Evolutionary conservation across 2,113 vertebrate species (phyloP).

Genomic region (Odobenus rosmarus): DNA sequence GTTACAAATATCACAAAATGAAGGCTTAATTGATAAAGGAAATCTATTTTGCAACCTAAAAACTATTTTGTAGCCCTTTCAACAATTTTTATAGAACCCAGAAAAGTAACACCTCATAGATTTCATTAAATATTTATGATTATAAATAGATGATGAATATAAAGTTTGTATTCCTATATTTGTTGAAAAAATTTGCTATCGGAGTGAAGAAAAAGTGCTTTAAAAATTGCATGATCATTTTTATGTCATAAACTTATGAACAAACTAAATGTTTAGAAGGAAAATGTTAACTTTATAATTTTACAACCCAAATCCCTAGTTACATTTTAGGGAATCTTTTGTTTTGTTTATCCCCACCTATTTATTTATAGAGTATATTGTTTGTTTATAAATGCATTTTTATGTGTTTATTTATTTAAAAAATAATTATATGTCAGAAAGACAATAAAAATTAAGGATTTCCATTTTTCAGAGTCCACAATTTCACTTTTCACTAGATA

Average conservation of each 20-base stretch:
- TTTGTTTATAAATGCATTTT: not conserved
- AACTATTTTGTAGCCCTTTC: not conserved
- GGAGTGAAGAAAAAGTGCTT: not conserved
- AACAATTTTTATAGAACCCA: not conserved
- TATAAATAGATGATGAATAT: not conserved
- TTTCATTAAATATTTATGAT: not conserved
- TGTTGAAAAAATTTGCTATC: not conserved
- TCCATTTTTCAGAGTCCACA: not conserved
- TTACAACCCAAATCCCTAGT: not conserved
- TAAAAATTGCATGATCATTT: not conserved
- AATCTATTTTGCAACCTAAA: constrained; percentile 1
- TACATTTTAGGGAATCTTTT: not conserved
- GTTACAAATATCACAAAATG: not conserved
- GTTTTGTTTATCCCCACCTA: not conserved
- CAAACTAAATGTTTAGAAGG: not conserved
- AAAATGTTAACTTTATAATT: not conserved
- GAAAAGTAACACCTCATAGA: not conserved
- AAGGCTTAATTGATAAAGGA: not conserved
- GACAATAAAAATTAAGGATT: not conserved
- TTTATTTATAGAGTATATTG: not conserved
- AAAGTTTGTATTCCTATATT: not conserved
- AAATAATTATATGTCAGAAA: not conserved
- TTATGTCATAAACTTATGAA: not conserved
- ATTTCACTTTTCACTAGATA: not conserved
- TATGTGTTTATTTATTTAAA: not conserved